phyloP scores from a whole-genome alignment of 92 coral and sea anemone genomes.

The Pocillopora meandrina region DNA sequence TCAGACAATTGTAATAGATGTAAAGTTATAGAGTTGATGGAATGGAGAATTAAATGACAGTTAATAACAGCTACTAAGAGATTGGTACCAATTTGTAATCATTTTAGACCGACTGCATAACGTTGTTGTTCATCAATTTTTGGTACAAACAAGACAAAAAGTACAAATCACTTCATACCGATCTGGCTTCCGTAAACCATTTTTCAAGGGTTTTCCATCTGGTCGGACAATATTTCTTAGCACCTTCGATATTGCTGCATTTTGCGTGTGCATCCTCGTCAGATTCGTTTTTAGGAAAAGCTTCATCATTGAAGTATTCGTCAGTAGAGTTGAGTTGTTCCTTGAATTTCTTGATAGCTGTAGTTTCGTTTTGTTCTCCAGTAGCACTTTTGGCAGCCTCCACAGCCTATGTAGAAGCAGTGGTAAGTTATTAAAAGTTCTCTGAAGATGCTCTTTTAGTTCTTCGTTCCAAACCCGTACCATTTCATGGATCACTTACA shows the following conservation, averaged over 20 bases:
- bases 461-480: too few species aligned
- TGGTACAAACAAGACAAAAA: background rate
- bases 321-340: constrained; percentile 53
- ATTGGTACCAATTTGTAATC: too few species aligned
- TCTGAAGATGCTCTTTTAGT: too few species aligned
- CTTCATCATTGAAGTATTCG: constrained; percentile 71
- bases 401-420: constrained; percentile 42
- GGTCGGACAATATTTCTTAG: constrained; percentile 83
- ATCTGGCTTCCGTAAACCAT: constrained; percentile 86
- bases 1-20: too few species aligned
- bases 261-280: constrained; percentile 64
- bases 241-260: constrained; percentile 73
- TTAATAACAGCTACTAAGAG: too few species aligned
- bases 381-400: constrained; percentile 73
- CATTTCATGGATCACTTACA: too few species aligned
- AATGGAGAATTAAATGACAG: too few species aligned
- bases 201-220: constrained; percentile 81
- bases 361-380: constrained; percentile 41
- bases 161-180: constrained; percentile 46
- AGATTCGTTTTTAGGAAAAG: constrained; percentile 84
- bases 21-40: too few species aligned
- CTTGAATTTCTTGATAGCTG: constrained; percentile 74
- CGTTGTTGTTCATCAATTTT: too few species aligned
- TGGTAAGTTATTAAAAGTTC: too few species aligned
- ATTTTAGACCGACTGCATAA: too few species aligned